Conservation (phyloP, 2,113 vertebrate species). For the Desmodus rotundus region DNA sequence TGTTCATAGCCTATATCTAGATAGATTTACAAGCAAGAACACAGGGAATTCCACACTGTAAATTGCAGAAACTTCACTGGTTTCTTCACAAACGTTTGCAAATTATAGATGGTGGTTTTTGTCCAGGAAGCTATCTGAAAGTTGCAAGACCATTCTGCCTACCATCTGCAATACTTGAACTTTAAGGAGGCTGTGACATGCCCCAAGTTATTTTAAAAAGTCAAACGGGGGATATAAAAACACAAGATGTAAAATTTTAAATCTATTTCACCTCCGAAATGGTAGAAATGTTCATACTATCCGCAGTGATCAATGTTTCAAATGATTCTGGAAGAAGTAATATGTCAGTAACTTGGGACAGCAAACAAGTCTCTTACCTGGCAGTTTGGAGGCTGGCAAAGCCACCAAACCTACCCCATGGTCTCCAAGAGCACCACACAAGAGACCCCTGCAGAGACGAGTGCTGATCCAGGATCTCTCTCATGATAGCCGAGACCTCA, state of each 20-base stretch:
- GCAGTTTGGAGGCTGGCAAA: background rate
- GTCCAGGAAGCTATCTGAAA: background rate
- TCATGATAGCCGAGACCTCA: background rate
- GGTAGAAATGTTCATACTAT: background rate
- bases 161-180: background rate
- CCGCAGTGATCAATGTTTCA: background rate
- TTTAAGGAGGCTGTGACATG: background rate
- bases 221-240: background rate
- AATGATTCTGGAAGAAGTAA: background rate
- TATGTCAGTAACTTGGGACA: background rate
- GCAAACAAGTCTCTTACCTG: background rate
- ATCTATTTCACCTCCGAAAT: background rate
- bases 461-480: background rate
- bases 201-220: background rate
- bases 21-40: constrained; percentile 47
- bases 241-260: background rate
- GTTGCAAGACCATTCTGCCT: background rate
- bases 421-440: background rate
- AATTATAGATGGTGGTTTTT: background rate
- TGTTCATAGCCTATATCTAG: constrained; percentile 45
- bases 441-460: background rate
- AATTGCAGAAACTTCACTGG: constrained; percentile 5
- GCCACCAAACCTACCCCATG: background rate
- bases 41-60: constrained; percentile 35
- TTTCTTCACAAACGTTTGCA: constrained; percentile 46